A percentile compares a stretch with the other conserved stretches of the same genome.
Conservation (phyloP, 2,113 vertebrate species). For the Lagenorhynchus albirostris region DNA sequence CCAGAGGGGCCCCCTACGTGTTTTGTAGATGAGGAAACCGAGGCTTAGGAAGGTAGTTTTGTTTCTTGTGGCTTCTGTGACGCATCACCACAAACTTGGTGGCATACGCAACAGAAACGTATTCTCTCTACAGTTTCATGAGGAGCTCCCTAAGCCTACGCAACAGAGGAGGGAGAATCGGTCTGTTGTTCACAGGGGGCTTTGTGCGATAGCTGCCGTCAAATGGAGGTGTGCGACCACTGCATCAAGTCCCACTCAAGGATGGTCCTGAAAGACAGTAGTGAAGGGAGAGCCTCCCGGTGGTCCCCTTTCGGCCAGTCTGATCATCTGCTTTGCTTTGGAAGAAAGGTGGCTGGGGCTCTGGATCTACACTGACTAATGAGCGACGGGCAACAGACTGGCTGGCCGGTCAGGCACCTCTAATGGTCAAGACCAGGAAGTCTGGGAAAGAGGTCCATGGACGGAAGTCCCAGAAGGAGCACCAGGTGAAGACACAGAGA, state of each 20-base stretch:
- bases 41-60: not conserved
- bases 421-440: not conserved
- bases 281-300: not conserved
- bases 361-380: not conserved
- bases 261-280: not conserved
- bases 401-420: not conserved
- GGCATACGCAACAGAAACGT: accelerated
- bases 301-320: not conserved
- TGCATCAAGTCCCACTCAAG: not conserved
- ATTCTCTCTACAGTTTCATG: not conserved
- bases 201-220: not conserved
- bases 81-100: not conserved
- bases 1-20: accelerated
- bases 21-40: not conserved
- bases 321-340: not conserved
- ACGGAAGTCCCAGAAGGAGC: not conserved
- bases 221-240: not conserved
- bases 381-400: not conserved
- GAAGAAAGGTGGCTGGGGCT: not conserved
- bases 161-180: not conserved
- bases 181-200: not conserved
- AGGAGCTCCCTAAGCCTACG: not conserved
- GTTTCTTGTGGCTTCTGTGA: not conserved
- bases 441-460: not conserved
- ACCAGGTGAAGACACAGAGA: not conserved